Base-by-base conservation (phyloP, 2,888 invertebrate species). In the Macrosiphum euphorbiae region DNA sequence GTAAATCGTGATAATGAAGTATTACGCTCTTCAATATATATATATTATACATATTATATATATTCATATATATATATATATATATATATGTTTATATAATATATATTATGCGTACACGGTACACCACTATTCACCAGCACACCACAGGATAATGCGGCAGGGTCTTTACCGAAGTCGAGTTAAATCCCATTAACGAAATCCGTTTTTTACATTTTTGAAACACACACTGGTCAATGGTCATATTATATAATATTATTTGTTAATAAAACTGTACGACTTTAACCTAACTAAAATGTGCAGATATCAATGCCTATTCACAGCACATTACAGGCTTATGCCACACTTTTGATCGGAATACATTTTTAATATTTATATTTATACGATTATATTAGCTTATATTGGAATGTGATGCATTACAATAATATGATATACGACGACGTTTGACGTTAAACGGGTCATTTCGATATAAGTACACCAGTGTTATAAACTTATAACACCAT, bases 1-100 rank as follows among this genome's bases (percentile, higher is more conserved):
- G 41, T 58, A 50, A 67, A 88, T 92, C 47, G 92, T 92, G 87
- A 88, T 92, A 88, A 92, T 88, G 92, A 88, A 88, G 52, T 88
- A 47, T 88, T 67, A 88, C 88, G 52, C 44, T 13, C 86, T 86
- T 91, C 28, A 58, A 47, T 67, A 78, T 35, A 20, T 26, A 78
- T 78, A 24, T 58, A 35, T 16, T 58, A 44, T 44, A 44, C 0
- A 44, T 44, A 44, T 44, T 44, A 44, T 44, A 7, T 44, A 44
- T 44, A 7, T n/a, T n/a, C n/a, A 47, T 67, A 35, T 20, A 20
- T 11, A 78, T 78, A 20, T 58, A 35, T 20, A 44, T 44, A 44
- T 44, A 7, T 44, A 44, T 44, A 67, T 5, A 67, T n/a, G 11
- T n/a, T 52, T 52, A 58, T 55, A 55, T 55, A 13, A 10, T 58